Evolutionary conservation across 2,113 vertebrate species (phyloP).

Genomic region (Semnornis frantzii): DNA sequence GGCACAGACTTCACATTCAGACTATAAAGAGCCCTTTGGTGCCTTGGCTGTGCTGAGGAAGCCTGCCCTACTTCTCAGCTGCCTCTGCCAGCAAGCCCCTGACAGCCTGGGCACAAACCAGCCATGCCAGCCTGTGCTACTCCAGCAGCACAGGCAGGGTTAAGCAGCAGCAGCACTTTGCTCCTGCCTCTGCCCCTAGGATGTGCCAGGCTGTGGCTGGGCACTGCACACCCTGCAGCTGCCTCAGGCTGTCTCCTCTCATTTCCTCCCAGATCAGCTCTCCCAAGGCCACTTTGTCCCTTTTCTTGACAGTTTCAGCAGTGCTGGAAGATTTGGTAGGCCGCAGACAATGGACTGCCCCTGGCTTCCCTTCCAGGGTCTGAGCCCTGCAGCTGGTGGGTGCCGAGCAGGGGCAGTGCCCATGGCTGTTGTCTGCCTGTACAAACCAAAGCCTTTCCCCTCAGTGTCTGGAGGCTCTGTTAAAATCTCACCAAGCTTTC

Average conservation of each 20-base stretch:
- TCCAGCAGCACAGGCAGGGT: slow-evolving; percentile 33
- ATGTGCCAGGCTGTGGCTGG: neutral
- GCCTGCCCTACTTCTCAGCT: slow-evolving; percentile 20
- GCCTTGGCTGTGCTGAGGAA: slow-evolving; percentile 2
- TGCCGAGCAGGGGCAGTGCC: neutral
- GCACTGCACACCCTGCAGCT: neutral
- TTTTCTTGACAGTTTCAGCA: neutral
- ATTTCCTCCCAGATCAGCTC: slow-evolving; percentile 35
- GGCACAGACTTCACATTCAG: neutral
- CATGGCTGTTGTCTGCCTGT: rapidly evolving
- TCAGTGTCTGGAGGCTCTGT: neutral
- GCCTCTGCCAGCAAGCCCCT: slow-evolving; percentile 19
- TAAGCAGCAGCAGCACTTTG: slow-evolving; percentile 44
- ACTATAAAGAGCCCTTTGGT: slow-evolving; percentile 6
- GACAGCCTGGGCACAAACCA: slow-evolving; percentile 23
- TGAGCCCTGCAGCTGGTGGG: rapidly evolving
- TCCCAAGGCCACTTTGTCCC: neutral
- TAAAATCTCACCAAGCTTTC: neutral
- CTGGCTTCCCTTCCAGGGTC: neutral
- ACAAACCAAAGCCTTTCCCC: neutral
- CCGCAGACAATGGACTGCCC: neutral
- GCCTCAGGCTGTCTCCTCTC: slow-evolving; percentile 14
- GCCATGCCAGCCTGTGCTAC: slow-evolving; percentile 6
- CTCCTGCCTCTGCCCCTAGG: slow-evolving; percentile 14
- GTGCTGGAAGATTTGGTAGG: neutral